phyloP scores from a whole-genome alignment of 2,797 vertebrate genomes.

The Octomys mimax region DNA sequence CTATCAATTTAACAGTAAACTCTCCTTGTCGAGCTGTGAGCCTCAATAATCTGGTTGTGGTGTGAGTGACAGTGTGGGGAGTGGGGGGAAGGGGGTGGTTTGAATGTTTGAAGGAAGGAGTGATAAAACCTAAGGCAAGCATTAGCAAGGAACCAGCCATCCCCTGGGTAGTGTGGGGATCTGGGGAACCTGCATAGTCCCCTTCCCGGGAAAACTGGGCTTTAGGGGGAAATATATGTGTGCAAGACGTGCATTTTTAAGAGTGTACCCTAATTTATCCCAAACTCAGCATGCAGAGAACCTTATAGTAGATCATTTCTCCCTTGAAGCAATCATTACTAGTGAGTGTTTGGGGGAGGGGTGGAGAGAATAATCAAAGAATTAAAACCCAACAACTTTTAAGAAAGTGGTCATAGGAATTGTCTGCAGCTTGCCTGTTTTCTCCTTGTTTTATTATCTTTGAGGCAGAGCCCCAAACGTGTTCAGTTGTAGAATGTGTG shows the following conservation, averaged over 20 bases:
- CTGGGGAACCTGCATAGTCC: slow-evolving; percentile 55
- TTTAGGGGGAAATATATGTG: slow-evolving; percentile 27
- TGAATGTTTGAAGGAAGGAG: slow-evolving; percentile 78
- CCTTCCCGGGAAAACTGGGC: slow-evolving; percentile 56
- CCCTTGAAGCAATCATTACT: slow-evolving; percentile 71
- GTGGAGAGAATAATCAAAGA: slow-evolving; percentile 78
- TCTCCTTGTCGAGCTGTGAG: slow-evolving; percentile 72
- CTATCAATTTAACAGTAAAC: slow-evolving; percentile 77
- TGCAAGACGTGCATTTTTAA: slow-evolving; percentile 72
- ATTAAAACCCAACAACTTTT: slow-evolving; percentile 87
- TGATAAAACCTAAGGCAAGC: slow-evolving; percentile 79
- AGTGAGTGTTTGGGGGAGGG: slow-evolving; percentile 68
- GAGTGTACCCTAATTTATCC: slow-evolving; percentile 78
- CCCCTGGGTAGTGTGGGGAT: slow-evolving; percentile 68
- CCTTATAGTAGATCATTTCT: slow-evolving; percentile 79
- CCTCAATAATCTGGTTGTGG: slow-evolving; percentile 75
- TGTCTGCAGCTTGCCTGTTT: slow-evolving; percentile 71
- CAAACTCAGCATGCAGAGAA: slow-evolving; percentile 77
- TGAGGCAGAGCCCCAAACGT: slow-evolving; percentile 83
- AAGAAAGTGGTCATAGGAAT: slow-evolving; percentile 75
- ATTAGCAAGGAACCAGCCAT: slow-evolving; percentile 76
- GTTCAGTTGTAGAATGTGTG: slow-evolving; percentile 81
- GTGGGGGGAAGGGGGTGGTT: neutral
- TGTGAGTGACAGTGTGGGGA: slow-evolving; percentile 46
- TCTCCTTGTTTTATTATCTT: slow-evolving; percentile 81